Percentiles rank a stretch among this genome's conserved stretches.
These are phyloP conservation scores for Watsonalla cultraria DNA, from an alignment of 2,888 invertebrate species.

Conservation along the genomic window DNA sequence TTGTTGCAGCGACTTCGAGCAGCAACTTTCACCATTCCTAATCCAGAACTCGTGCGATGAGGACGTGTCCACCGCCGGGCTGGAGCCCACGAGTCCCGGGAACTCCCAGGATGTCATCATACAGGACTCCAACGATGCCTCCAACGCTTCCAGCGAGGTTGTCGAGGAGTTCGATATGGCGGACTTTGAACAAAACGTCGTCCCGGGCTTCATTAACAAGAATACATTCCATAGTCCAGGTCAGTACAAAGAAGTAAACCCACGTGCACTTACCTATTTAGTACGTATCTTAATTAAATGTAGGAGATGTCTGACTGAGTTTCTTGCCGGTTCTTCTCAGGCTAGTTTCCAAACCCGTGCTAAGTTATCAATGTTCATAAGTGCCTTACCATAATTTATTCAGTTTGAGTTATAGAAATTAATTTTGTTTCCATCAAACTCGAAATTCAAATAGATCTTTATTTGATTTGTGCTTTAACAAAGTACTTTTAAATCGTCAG, in stretches of 20 bases:
- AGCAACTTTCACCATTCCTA: constrained; percentile 77
- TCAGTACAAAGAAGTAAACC: constrained; percentile 17
- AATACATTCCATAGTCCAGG: constrained; percentile 66
- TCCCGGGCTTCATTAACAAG: constrained; percentile 67
- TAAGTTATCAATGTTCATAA: no score
- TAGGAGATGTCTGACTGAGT: no score
- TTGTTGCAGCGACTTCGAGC: constrained; percentile 71
- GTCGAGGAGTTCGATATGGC: constrained; percentile 57
- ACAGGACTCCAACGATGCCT: constrained; percentile 48
- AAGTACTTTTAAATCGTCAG: no score
- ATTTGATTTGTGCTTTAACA: no score
- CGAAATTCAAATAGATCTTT: no score
- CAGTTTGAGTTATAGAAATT: no score
- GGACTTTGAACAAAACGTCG: constrained; percentile 66
- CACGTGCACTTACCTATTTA: no score
- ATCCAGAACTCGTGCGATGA: constrained; percentile 69
- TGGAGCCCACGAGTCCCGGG: constrained; percentile 51
- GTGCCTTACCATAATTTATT: no score
- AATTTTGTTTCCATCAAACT: no score
- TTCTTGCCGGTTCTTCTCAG: no score
- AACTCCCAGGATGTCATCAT: constrained; percentile 54
- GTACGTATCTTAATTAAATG: no score
- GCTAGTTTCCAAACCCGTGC: no score
- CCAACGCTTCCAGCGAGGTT: constrained; percentile 41
- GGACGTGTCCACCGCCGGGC: constrained; percentile 35